Percentiles rank a stretch among this genome's conserved stretches.
Evolutionary conservation across 2,113 vertebrate species (phyloP).

Genomic region (Vulpes ferrilata): DNA sequence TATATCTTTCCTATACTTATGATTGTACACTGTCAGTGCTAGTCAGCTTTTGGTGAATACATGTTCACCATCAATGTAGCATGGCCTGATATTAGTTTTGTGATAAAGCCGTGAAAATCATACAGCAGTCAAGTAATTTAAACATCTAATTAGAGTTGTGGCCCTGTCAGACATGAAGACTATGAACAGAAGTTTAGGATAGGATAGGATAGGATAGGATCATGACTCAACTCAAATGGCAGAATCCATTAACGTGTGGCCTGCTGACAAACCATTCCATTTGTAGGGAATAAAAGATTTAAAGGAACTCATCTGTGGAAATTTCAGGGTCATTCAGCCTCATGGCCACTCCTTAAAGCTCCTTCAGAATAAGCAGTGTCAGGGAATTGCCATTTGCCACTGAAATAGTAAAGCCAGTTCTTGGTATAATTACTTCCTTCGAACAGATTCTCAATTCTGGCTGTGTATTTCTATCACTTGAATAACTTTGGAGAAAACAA

Average conservation of each 20-base stretch:
- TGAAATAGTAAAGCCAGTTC: not conserved
- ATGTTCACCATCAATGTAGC: not conserved
- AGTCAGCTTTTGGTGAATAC: not conserved
- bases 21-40: not conserved
- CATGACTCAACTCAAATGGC: not conserved
- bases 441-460: not conserved
- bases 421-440: conserved; percentile 6
- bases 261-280: not conserved
- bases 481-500: not conserved
- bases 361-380: not conserved
- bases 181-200: not conserved
- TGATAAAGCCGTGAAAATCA: conserved; percentile 27
- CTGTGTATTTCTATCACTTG: not conserved
- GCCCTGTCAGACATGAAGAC: not conserved
- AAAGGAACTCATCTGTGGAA: not conserved
- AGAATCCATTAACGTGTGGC: not conserved
- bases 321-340: not conserved
- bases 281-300: not conserved
- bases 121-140: conserved; percentile 15
- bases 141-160: not conserved
- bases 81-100: not conserved
- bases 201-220: not conserved
- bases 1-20: not conserved
- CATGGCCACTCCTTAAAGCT: not conserved
- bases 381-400: not conserved